Evolutionary conservation across 2,113 vertebrate genomes (phyloP), one percentile per base, ranked within the genome.

Genomic region (Speoplatyrhinus poulsoni): DNA sequence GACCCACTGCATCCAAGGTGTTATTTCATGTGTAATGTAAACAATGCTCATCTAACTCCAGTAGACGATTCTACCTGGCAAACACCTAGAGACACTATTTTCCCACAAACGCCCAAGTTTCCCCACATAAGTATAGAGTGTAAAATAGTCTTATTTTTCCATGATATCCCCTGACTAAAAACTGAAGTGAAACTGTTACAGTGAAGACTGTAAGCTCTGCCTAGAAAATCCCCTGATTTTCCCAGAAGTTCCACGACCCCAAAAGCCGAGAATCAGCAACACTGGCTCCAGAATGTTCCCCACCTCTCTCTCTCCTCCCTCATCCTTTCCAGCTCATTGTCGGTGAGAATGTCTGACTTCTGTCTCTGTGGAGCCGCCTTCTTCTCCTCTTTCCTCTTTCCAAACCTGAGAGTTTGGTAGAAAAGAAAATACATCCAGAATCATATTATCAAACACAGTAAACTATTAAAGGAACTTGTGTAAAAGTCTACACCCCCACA

Each of bases 301-400:
- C 62, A 90, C 81, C 88, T 89, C 62, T 92, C 88, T 79, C 84
- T 86, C 46, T 80, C 81, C 36, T 93, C 93, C 55, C 94, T 96
- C 80, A 95, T 95, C 82, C 92, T 94, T 87, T 95, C 94, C 58
- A 96, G 75, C 71, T 96, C 96, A 0, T 94, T 94, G 65, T 95
- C 95, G 63, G 86, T 95, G 67, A 94, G 90, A 2, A 84, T 8
- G n/a, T 91, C 89, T 0, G 88, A 88, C 55, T 89, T 90, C 17
- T 91, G 93, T 78, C 94, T 94, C 66, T 80, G 80, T 8, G 79
- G 71, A 59, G 78, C 80, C 1, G 82, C 72, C 75, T 95, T 97
- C 89, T 94, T 98, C 55, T 96, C 95, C 9, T 98, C 96, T 73
- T 95, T 98, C 83, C 95, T 98, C 92, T 98, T 99, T 33, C 95